These are phyloP conservation scores for Caiman crocodilus DNA, from an alignment of 2,797 vertebrate genomes.

Conservation along the genomic window DNA sequence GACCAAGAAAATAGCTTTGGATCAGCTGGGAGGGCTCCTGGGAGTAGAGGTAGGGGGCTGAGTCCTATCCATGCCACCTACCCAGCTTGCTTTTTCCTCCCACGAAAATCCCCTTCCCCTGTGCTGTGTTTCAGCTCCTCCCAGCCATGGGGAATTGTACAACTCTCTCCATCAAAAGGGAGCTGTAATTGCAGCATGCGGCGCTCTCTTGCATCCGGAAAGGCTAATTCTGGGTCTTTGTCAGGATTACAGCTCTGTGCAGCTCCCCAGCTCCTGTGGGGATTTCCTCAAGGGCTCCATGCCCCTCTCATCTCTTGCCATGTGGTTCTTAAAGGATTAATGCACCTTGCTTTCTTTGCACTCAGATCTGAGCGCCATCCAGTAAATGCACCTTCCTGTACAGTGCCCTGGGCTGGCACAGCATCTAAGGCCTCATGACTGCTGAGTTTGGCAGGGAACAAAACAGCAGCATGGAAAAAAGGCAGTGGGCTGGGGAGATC, in stretches of 20 bases:
- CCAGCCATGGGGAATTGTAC: background rate
- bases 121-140: background rate
- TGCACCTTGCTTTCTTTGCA: slow-evolving; percentile 15
- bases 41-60: too few relatives aligned
- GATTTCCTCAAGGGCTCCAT: slow-evolving; percentile 65
- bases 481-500: background rate
- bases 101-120: background rate
- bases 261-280: slow-evolving; percentile 50
- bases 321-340: slow-evolving; percentile 71
- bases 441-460: background rate
- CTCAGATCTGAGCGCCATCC: slow-evolving; percentile 36
- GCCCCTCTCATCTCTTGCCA: slow-evolving; percentile 72
- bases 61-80: background rate
- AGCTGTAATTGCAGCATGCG: slow-evolving; percentile 55
- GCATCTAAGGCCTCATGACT: slow-evolving; percentile 55
- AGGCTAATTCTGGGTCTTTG: slow-evolving; percentile 54
- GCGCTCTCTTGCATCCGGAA: background rate
- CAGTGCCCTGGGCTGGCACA: slow-evolving; percentile 44
- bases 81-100: background rate
- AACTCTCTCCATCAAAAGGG: background rate
- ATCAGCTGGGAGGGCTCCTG: too few relatives aligned
- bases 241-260: slow-evolving; percentile 30
- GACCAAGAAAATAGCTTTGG: too few relatives aligned
- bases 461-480: background rate
- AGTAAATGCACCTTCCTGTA: slow-evolving; percentile 54